Evolutionary conservation across 2,113 vertebrate genomes (phyloP), one percentile per base, ranked within the genome.

Genomic region (Pagrus major): DNA sequence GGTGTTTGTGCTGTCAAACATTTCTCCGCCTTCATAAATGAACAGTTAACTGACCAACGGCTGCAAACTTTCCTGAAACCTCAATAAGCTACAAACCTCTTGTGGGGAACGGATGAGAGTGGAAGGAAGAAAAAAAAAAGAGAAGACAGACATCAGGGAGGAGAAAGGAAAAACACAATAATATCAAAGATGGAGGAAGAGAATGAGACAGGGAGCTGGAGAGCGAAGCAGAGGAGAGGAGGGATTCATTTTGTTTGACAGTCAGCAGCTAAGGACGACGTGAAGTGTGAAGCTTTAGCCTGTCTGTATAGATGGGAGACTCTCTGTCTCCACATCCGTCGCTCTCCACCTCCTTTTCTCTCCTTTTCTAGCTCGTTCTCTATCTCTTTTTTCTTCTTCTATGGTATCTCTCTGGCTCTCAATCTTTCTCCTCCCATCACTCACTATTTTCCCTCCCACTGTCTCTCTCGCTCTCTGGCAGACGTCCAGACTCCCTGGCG

Each of bases 401-500:
- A 1, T 21, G 27, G 5, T 65, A 2, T 49, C 49, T 51, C 21
- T 65, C 10, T 18, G 5, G 14, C 25, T 68, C 12, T 51, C n/a
- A 12, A 0, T 54, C 42, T 33, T 20, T 67, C 44, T 42, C 49
- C 39, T 12, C 41, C 21, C 46, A 21, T 86, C 72, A 23, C 58
- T 75, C 80, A 33, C 4, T 52, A 3, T 27, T 7, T 58, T 63
- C 49, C 11, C 66, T 69, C 51, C 3, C 71, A 16, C 25, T 29
- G 12, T 63, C 63, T 46, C 64, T 9, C 37, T 54, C 46, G 71
- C 14, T 66, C 66, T 68, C 46, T 83, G 85, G 83, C 85, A 88
- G 74, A 88, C 44, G 44, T 77, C 75, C 71, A 78, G 73, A 85
- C 87, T 89, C 78, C 76, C 88, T 42, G 63, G 78, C 23, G 81